Base-by-base conservation (phyloP, 2,113 vertebrate genomes). In the Hippocampus abdominalis region DNA sequence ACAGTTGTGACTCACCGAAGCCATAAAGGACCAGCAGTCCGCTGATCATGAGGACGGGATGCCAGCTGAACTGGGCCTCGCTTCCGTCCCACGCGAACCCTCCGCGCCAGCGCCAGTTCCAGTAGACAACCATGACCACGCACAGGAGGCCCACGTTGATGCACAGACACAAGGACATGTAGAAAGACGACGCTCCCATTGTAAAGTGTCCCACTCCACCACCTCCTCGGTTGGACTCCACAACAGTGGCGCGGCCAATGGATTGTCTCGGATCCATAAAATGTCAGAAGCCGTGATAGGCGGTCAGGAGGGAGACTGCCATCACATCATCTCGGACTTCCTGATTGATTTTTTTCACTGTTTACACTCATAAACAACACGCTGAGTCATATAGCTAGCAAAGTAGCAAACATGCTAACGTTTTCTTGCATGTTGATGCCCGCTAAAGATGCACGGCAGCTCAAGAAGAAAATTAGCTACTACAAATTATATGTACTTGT, bases 1-100 rank as follows among this genome's bases (percentile, higher is more conserved):
- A 63, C 11, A 23, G 5, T 3, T 1, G n/a, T 11, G 1, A 67
- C 69, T 42, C 16, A 75, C 71, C 68, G 0, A 60, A 46, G 25
- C 71, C 74, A 3, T 69, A 74, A 11, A 82, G 48, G 16, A 82
- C 71, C 40, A 77, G 12, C 74, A 74, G 68, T 16, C 81, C 75
- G 0, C 68, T 69, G 68, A 80, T 73, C 78, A 78, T 74, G 49
- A 84, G 62, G 46, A 78, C 78, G 0, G 78, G 73, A 3, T 84
- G 81, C 81, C 76, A 81, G 73, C 74, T 78, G 51, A 76, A 75
- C 48, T 83, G 66, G 46, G 66, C 69, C 44, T 9, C 44, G 0
- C 75, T 68, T 0, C 59, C 42, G 1, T 75, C 70, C 75, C 81
- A 81, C 53, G 68, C 18, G 57, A 79, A 71, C 0, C 76, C 73